Conservation (phyloP, 1,140 invertebrate species). For the Anastatus disparis region DNA sequence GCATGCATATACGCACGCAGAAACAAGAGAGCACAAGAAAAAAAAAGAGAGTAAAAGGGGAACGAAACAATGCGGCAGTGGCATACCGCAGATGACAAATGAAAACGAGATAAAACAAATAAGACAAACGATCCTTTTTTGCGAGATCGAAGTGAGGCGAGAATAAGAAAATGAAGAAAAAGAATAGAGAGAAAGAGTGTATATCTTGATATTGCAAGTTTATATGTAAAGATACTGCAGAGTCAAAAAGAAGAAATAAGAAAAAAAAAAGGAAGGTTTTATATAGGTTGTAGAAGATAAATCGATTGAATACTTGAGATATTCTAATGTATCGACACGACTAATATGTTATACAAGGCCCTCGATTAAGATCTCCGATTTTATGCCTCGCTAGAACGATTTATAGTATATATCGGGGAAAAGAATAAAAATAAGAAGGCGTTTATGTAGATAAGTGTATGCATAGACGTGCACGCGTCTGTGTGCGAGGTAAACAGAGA, state of each 20-base stretch:
- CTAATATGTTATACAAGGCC: background rate
- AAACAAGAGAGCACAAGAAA: background rate
- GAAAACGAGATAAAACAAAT: background rate
- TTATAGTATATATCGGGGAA: too few species aligned
- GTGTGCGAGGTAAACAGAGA: conserved; percentile 12
- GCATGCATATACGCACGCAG: too few species aligned
- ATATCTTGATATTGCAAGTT: too few species aligned
- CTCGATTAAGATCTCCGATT: background rate
- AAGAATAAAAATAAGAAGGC: background rate
- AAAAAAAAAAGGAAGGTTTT: background rate
- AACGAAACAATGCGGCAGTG: background rate
- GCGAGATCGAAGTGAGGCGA: too few species aligned
- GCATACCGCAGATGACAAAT: background rate
- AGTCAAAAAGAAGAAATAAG: too few species aligned
- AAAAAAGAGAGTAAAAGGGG: background rate
- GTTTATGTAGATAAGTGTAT: too few species aligned
- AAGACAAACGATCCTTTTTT: background rate
- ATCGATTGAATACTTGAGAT: background rate
- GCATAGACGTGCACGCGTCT: too few species aligned
- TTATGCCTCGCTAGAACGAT: background rate
- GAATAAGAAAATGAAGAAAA: too few species aligned
- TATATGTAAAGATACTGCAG: too few species aligned
- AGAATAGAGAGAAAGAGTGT: too few species aligned
- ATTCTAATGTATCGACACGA: background rate
- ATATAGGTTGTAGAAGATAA: background rate